Conservation (phyloP, 2,797 vertebrate species). For the Florisuga fusca region DNA sequence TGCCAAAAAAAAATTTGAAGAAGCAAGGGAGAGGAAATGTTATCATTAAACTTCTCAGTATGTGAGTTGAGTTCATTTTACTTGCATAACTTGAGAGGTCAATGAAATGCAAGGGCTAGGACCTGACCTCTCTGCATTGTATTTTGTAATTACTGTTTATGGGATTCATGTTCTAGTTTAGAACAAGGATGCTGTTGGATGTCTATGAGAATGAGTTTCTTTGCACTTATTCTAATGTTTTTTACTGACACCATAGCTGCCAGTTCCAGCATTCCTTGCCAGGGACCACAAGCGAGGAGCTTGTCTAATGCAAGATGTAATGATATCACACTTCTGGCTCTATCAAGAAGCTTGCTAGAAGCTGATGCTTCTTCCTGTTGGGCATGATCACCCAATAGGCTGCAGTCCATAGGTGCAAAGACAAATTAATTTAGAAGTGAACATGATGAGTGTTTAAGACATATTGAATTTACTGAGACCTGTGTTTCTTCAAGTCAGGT, state of each 20-base stretch:
- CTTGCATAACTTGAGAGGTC: background rate
- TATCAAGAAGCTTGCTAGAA: background rate
- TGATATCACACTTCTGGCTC: background rate
- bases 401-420: background rate
- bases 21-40: background rate
- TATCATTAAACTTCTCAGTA: background rate
- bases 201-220: background rate
- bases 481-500: background rate
- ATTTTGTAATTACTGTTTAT: slow-evolving; percentile 26
- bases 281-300: background rate
- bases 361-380: background rate
- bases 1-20: slow-evolving; percentile 34
- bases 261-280: background rate
- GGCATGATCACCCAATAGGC: background rate
- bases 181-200: background rate
- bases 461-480: background rate
- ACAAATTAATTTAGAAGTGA: background rate
- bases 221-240: background rate
- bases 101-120: background rate
- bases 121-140: background rate
- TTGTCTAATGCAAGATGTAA: background rate
- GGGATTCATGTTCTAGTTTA: background rate
- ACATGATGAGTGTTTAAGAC: background rate
- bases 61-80: slow-evolving; percentile 12
- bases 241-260: background rate